phyloP scores from a whole-genome alignment of 2,888 invertebrate genomes.

The Trichacis sp. region DNA sequence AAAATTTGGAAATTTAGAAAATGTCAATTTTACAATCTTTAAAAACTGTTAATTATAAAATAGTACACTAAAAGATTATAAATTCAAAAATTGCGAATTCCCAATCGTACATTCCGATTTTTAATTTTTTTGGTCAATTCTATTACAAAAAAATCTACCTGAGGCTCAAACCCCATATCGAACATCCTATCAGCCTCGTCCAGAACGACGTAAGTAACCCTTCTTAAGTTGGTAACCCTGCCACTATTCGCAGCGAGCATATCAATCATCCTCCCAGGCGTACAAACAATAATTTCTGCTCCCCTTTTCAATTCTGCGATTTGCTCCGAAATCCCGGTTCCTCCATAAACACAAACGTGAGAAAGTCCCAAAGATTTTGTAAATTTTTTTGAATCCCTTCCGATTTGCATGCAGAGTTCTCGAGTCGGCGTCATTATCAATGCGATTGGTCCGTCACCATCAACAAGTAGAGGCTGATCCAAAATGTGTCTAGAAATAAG shows the following conservation, averaged over 20 bases:
- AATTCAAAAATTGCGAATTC: no score
- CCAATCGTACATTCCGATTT: no score
- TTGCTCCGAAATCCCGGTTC: constrained; percentile 95
- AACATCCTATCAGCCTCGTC: constrained; percentile 99
- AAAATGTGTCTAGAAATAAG: no score
- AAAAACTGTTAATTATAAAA: no score
- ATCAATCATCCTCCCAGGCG: constrained; percentile 99
- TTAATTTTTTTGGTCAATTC: no score
- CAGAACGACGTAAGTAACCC: constrained; percentile 96
- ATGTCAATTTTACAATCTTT: no score
- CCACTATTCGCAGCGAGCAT: constrained; percentile 99
- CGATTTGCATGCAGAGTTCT: constrained; percentile 98
- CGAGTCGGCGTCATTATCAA: constrained; percentile 98
- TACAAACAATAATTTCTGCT: constrained; percentile 98
- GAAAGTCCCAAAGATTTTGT: constrained; percentile 87
- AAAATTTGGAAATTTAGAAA: no score
- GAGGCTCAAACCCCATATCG: constrained; percentile 99
- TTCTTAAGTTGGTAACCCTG: constrained; percentile 94
- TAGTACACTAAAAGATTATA: no score
- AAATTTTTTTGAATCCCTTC: constrained; percentile 94
- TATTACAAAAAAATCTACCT: constrained; percentile 72
- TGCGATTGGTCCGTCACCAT: constrained; percentile 96
- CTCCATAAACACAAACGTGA: constrained; percentile 98
- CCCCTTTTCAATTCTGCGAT: constrained; percentile 97
- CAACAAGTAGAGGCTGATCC: constrained; percentile 93